These are phyloP conservation scores for Sphaeramia orbicularis DNA, from an alignment of 2,797 vertebrate species.

Conservation along the genomic window DNA sequence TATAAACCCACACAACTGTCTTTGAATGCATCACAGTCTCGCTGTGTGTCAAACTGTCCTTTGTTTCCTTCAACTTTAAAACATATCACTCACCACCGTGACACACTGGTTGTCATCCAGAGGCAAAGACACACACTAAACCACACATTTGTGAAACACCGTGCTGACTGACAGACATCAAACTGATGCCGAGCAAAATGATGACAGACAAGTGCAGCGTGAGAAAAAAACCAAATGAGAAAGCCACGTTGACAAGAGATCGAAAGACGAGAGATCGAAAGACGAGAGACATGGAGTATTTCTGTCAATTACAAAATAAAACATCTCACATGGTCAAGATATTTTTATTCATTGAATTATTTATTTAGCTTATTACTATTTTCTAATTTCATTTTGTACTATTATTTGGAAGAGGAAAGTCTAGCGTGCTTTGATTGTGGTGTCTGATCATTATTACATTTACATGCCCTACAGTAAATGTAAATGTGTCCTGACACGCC, in stretches of 20 bases:
- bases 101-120: conserved; percentile 26
- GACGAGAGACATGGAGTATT: conserved; percentile 9
- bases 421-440: not conserved
- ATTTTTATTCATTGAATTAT: conserved; percentile 21
- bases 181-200: conserved; percentile 43
- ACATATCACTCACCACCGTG: conserved; percentile 40
- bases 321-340: conserved; percentile 8
- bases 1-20: not conserved
- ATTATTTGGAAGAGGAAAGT: conserved; percentile 8
- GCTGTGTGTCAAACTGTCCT: conserved; percentile 5
- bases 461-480: conserved; percentile 10
- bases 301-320: conserved; percentile 49
- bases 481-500: conserved; percentile 9
- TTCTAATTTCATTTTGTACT: not conserved
- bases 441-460: not conserved
- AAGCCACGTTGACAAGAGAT: conserved; percentile 42
- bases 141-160: conserved; percentile 4
- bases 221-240: conserved; percentile 58
- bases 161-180: conserved; percentile 60
- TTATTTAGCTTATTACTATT: conserved; percentile 13
- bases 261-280: conserved; percentile 32
- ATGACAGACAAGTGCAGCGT: conserved; percentile 56
- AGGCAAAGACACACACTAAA: conserved; percentile 8
- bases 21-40: not conserved
- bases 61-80: conserved; percentile 4